phyloP scores from a whole-genome alignment of 2,113 vertebrate species.

The Nesoenas mayeri region DNA sequence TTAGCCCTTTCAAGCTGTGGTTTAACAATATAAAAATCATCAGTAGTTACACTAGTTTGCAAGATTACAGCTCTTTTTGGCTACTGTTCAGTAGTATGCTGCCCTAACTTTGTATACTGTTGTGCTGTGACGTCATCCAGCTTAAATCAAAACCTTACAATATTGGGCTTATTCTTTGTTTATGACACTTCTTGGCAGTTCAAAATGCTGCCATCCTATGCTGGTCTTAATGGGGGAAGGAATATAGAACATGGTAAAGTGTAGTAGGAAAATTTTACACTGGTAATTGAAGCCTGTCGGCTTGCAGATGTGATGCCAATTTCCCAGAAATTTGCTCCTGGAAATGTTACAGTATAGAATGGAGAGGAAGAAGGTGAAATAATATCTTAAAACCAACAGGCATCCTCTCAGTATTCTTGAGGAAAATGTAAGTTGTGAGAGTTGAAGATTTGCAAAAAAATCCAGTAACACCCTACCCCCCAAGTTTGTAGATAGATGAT shows the following conservation, averaged over 20 bases:
- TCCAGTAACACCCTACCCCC: neutral
- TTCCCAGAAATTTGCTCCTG: neutral
- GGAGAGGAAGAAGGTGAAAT: neutral
- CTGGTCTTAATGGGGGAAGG: neutral
- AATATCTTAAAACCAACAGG: neutral
- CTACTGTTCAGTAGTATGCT: neutral
- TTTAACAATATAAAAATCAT: neutral
- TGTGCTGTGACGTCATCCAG: neutral
- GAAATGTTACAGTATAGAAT: neutral
- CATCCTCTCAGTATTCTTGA: neutral
- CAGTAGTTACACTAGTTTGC: neutral
- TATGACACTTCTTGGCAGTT: neutral
- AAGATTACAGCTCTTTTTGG: neutral
- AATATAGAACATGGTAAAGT: neutral
- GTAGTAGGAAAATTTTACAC: neutral
- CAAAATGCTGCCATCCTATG: neutral
- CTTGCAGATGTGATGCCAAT: neutral
- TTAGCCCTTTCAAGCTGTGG: neutral
- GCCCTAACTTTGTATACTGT: neutral
- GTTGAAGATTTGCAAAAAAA: neutral
- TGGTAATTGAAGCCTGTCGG: neutral
- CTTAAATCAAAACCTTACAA: neutral
- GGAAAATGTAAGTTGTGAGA: neutral
- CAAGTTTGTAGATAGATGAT: neutral
- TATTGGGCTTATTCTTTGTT: neutral